phyloP scores from a whole-genome alignment of 2,888 invertebrate genomes.

The Temnothorax rugatulus region DNA sequence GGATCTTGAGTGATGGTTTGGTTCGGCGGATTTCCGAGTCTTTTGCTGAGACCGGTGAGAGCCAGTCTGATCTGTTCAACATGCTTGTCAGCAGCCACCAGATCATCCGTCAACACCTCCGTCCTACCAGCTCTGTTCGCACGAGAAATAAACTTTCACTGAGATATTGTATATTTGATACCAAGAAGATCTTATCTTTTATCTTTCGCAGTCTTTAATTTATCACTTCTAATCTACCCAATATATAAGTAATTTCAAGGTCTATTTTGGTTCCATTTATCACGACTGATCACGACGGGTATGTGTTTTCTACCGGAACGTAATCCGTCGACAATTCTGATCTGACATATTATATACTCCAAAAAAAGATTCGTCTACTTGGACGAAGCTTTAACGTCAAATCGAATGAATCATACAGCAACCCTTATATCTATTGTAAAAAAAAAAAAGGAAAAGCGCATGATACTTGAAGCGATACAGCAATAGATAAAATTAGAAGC shows the following conservation, averaged over 20 bases:
- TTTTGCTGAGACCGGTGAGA: constrained; percentile 89
- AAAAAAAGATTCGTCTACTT: not conserved
- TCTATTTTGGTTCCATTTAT: not conserved
- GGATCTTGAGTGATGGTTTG: constrained; percentile 88
- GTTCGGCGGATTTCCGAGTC: constrained; percentile 86
- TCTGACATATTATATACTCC: not conserved
- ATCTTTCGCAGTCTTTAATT: constrained; percentile 19
- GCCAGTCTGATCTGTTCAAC: constrained; percentile 93
- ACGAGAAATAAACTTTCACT: constrained; percentile 66
- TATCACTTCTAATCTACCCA: constrained; percentile 40
- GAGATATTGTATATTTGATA: constrained; percentile 5
- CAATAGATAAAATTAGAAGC: not conserved
- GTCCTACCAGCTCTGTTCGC: constrained; percentile 92
- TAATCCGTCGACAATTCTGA: not conserved
- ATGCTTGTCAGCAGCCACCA: constrained; percentile 93
- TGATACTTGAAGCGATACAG: not conserved
- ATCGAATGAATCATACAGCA: not conserved
- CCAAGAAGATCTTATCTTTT: constrained; percentile 42
- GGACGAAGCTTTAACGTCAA: not conserved
- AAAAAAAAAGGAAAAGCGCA: not conserved
- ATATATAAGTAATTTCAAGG: constrained; percentile 10
- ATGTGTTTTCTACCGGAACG: not conserved
- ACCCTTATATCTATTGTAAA: no score
- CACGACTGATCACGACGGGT: not conserved
- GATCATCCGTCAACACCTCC: constrained; percentile 93